Percentiles rank a stretch among this genome's conserved stretches.
Conservation (phyloP, 2,888 invertebrate species). For the Periphyllus acericola region DNA sequence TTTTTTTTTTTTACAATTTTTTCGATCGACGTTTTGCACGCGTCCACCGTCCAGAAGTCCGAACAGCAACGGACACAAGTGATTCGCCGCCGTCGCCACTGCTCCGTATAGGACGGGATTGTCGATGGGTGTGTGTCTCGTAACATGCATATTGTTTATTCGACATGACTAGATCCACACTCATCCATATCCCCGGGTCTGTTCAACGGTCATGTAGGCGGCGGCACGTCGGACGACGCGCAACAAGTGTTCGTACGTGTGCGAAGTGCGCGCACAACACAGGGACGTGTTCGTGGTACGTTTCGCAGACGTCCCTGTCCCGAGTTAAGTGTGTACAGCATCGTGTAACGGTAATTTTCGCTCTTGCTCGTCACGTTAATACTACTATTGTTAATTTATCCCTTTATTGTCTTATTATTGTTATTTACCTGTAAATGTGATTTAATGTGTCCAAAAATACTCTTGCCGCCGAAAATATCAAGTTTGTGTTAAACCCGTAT, state of each 20-base stretch:
- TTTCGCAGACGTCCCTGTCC: not conserved
- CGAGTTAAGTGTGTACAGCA: no score
- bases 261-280: not conserved
- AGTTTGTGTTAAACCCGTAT: no score
- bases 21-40: not conserved
- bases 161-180: slow-evolving; percentile 64
- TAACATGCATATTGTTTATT: slow-evolving; percentile 62
- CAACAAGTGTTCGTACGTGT: slow-evolving; percentile 25
- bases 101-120: slow-evolving; percentile 53
- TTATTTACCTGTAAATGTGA: no score
- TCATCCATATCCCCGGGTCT: slow-evolving; percentile 63
- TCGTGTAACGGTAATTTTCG: no score
- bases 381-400: no score
- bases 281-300: not conserved
- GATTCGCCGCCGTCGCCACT: not conserved
- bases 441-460: no score
- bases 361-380: no score
- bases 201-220: slow-evolving; percentile 11
- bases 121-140: slow-evolving; percentile 65
- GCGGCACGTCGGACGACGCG: not conserved
- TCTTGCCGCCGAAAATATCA: no score
- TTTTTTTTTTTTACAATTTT: not conserved
- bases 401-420: no score
- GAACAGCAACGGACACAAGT: not conserved
- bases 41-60: no score